A percentile compares a stretch with the other conserved stretches of the same genome.
These are phyloP conservation scores for Papilio polytes DNA, from an alignment of 1,140 invertebrate genomes.

Conservation along the genomic window DNA sequence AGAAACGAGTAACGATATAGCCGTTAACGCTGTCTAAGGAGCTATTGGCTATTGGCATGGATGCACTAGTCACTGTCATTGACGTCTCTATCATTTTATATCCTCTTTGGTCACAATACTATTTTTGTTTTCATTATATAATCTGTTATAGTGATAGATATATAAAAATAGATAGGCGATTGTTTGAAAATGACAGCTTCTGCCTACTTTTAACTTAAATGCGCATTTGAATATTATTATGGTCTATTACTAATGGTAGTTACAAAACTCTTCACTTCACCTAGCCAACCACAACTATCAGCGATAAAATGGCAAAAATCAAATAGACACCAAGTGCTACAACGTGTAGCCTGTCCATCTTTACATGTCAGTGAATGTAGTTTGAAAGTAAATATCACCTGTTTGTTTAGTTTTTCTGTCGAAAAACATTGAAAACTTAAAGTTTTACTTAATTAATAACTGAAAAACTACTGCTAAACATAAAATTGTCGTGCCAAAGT, in stretches of 20 bases:
- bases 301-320: not conserved
- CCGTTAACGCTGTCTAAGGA: not conserved
- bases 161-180: not conserved
- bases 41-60: not conserved
- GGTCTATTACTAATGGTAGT: too few species aligned
- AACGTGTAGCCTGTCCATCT: too few species aligned
- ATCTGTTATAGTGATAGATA: not conserved
- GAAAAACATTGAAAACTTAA: not conserved
- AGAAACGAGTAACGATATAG: not conserved
- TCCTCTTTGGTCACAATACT: not conserved
- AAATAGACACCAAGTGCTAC: not conserved
- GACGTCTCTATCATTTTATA: not conserved
- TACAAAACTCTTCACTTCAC: too few species aligned
- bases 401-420: not conserved
- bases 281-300: too few species aligned
- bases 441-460: not conserved
- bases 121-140: too few species aligned
- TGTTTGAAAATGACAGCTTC: too few species aligned
- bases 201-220: too few species aligned
- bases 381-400: not conserved
- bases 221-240: too few species aligned
- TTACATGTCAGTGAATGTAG: too few species aligned
- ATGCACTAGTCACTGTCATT: not conserved
- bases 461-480: not conserved
- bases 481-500: not conserved